Conservation (phyloP, 2,113 vertebrate genomes). For the Phoxinus phoxinus region DNA sequence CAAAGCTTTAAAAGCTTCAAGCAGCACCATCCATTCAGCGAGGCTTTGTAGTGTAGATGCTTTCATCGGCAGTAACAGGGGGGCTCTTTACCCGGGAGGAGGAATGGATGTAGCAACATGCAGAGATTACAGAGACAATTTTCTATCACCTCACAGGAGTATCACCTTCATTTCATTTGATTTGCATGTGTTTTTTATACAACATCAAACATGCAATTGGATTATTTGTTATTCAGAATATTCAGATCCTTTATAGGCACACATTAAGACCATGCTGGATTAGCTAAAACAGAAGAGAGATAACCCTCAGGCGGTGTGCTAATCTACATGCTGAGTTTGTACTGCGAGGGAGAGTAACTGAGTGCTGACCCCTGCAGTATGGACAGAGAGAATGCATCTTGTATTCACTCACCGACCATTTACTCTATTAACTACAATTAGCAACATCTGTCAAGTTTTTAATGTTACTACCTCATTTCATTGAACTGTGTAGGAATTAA, state of each 20-base stretch:
- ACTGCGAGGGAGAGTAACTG: slow-evolving; percentile 40
- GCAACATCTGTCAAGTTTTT: background rate
- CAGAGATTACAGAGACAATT: slow-evolving; percentile 21
- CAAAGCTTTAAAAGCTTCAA: slow-evolving; percentile 18
- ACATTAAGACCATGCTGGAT: slow-evolving; percentile 52
- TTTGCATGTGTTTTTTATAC: background rate
- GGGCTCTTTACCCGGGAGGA: background rate
- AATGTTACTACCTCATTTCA: background rate
- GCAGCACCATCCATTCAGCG: background rate
- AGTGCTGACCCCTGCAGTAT: slow-evolving; percentile 57
- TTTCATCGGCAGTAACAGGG: slow-evolving; percentile 7
- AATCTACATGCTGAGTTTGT: slow-evolving; percentile 49
- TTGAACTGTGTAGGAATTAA: background rate
- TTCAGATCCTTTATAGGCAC: background rate
- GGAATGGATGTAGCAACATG: background rate
- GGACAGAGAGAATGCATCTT: slow-evolving; percentile 32
- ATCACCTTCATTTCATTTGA: background rate
- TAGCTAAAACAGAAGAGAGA: slow-evolving; percentile 45
- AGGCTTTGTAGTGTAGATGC: slow-evolving; percentile 27
- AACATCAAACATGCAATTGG: background rate
- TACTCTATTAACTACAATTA: background rate
- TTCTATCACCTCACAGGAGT: background rate
- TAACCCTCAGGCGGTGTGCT: slow-evolving; percentile 51
- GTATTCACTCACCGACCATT: background rate
- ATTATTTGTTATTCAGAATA: slow-evolving; percentile 1